A percentile compares a stretch with the other conserved stretches of the same genome.
Evolutionary conservation across 92 coral and sea anemone genomes (phyloP).

Genomic region (Metridium senile): DNA sequence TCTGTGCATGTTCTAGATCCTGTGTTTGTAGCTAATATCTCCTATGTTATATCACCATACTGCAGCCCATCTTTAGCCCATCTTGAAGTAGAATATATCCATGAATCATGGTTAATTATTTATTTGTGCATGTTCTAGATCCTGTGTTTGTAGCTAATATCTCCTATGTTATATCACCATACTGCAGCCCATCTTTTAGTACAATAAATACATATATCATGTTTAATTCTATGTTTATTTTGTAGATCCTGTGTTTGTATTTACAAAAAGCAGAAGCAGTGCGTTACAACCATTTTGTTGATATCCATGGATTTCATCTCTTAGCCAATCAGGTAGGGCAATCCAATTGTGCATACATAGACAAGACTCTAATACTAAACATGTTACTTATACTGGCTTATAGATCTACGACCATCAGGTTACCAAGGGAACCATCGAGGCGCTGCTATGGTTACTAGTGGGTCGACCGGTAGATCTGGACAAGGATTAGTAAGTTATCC

Average conservation of each 20-base stretch:
- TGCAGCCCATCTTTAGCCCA: no score
- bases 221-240: slow-evolving; percentile 2
- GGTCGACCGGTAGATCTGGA: slow-evolving; percentile 86
- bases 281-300: slow-evolving; percentile 70
- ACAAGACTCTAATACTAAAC: not conserved
- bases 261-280: slow-evolving; percentile 86
- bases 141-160: no score
- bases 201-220: no score
- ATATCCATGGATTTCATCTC: slow-evolving; percentile 83
- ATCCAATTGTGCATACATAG: not conserved
- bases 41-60: no score
- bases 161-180: no score
- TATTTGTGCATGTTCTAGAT: no score
- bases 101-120: no score
- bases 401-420: slow-evolving; percentile 86
- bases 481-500: slow-evolving; percentile 76
- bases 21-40: no score
- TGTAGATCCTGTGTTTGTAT: slow-evolving; percentile 79
- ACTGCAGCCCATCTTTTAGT: no score
- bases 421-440: slow-evolving; percentile 83
- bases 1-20: no score
- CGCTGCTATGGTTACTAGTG: slow-evolving; percentile 82
- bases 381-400: not conserved
- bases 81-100: no score
- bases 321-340: slow-evolving; percentile 89